These are phyloP conservation scores for Cecropterus lyciades DNA, from an alignment of 1,140 invertebrate species.

Conservation along the genomic window DNA sequence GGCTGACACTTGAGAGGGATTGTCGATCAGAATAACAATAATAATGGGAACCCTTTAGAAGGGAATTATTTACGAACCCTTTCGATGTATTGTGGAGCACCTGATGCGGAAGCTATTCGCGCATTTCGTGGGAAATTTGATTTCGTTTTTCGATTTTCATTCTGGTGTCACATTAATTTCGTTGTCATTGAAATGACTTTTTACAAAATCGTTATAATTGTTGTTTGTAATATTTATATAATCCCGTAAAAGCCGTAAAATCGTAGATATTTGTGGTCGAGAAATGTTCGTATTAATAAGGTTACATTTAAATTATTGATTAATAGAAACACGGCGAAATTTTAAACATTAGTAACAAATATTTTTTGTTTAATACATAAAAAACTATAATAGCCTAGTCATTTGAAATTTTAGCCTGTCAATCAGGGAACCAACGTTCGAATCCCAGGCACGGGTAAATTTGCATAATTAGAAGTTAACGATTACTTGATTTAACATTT, in stretches of 20 bases:
- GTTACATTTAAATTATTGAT: too few relatives aligned
- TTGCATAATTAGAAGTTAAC: too few relatives aligned
- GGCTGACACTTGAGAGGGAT: conserved; percentile 73
- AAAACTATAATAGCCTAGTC: too few relatives aligned
- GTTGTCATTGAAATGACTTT: conserved; percentile 15
- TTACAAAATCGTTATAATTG: background rate
- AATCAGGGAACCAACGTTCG: too few relatives aligned
- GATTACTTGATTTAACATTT: too few relatives aligned
- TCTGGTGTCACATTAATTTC: conserved; percentile 16
- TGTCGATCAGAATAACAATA: conserved; percentile 81
- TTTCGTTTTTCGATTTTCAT: conserved; percentile 23
- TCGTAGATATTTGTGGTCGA: too few relatives aligned
- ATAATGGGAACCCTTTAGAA: conserved; percentile 75
- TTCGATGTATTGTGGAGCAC: conserved; percentile 64
- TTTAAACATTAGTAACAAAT: too few relatives aligned
- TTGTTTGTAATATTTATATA: background rate
- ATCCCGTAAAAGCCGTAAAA: background rate
- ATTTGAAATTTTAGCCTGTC: too few relatives aligned
- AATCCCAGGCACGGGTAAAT: too few relatives aligned
- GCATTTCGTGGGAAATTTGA: conserved; percentile 67
- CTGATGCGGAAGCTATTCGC: conserved; percentile 80
- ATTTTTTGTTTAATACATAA: too few relatives aligned
- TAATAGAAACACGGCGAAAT: too few relatives aligned
- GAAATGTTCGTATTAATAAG: background rate
- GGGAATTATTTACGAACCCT: conserved; percentile 73